Base-by-base conservation (phyloP, 2,888 invertebrate genomes). In the Pristionchus mayeri region DNA sequence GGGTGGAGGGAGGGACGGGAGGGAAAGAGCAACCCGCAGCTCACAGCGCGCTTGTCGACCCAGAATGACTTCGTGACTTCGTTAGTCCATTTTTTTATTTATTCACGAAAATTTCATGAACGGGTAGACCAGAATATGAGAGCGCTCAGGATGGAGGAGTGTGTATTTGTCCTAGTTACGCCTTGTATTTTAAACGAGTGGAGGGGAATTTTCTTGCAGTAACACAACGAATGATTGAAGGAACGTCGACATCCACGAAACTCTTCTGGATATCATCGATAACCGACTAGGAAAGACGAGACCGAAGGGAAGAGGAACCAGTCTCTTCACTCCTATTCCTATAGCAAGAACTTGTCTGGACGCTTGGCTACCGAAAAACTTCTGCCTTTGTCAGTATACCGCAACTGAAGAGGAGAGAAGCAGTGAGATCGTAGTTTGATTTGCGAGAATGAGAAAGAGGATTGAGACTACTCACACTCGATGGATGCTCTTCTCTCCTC, bases 161-260 rank as follows among this genome's bases (percentile, higher is more conserved):
- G n/a, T n/a, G n/a, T n/a, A n/a, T n/a, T n/a, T n/a, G n/a, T n/a
- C n/a, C n/a, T n/a, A n/a, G n/a, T n/a, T n/a, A n/a, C n/a, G n/a
- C n/a, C n/a, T n/a, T n/a, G n/a, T n/a, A n/a, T n/a, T n/a, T n/a
- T n/a, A n/a, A n/a, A n/a, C n/a, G n/a, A n/a, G n/a, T n/a, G n/a
- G n/a, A n/a, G n/a, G n/a, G n/a, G n/a, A n/a, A n/a, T n/a, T n/a
- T n/a, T n/a, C n/a, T n/a, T n/a, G n/a, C n/a, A n/a, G n/a, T n/a
- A n/a, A n/a, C n/a, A n/a, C n/a, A n/a, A n/a, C n/a, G n/a, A n/a
- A n/a, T n/a, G n/a, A n/a, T 48, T 63, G 24, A 84, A 89, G 89
- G 48, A 88, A 88, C 52, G 87, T 88, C 44, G 88, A 89, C 37
- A 84, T 89, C 0, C 87, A 88, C 48, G 88, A 87, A n/a, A 88